phyloP scores from a whole-genome alignment of 2,888 invertebrate genomes.

The Formica aserva region DNA sequence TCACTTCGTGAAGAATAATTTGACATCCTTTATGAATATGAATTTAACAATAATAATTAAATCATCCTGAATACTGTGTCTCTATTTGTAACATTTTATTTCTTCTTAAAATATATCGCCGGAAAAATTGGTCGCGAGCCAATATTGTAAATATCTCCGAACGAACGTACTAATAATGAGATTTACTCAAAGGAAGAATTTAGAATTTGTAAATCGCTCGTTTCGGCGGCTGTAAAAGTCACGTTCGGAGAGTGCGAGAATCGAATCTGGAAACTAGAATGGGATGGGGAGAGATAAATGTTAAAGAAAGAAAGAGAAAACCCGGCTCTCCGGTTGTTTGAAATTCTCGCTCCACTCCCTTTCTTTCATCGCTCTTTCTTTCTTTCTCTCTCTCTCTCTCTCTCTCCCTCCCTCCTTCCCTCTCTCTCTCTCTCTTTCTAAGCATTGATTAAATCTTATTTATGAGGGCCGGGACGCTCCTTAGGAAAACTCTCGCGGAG shows the following conservation, averaged over 20 bases:
- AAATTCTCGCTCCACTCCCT: not conserved
- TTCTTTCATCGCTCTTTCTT: not conserved
- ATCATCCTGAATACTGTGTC: not conserved
- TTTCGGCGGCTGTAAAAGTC: conserved; percentile 35
- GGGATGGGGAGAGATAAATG: not conserved
- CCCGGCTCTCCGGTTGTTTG: not conserved
- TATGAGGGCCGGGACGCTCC: conserved; percentile 16
- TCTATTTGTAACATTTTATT: not conserved
- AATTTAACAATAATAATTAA: conserved; percentile 1
- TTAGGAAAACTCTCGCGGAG: conserved; percentile 26
- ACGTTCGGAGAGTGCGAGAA: not conserved
- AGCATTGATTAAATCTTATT: conserved; percentile 44
- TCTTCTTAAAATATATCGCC: conserved; percentile 12
- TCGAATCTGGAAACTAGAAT: conserved; percentile 13
- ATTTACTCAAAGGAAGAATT: not conserved
- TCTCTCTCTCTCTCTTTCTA: not conserved
- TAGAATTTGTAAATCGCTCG: conserved; percentile 31
- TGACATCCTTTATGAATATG: conserved; percentile 4
- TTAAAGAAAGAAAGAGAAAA: not conserved
- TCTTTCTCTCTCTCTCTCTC: no score
- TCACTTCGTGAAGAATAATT: not conserved
- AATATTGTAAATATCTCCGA: conserved; percentile 27
- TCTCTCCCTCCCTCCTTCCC: not conserved
- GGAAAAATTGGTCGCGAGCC: conserved; percentile 12
- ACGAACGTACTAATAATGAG: conserved; percentile 4